phyloP scores from a whole-genome alignment of 2,888 invertebrate species.

The Chrysolina americana region DNA sequence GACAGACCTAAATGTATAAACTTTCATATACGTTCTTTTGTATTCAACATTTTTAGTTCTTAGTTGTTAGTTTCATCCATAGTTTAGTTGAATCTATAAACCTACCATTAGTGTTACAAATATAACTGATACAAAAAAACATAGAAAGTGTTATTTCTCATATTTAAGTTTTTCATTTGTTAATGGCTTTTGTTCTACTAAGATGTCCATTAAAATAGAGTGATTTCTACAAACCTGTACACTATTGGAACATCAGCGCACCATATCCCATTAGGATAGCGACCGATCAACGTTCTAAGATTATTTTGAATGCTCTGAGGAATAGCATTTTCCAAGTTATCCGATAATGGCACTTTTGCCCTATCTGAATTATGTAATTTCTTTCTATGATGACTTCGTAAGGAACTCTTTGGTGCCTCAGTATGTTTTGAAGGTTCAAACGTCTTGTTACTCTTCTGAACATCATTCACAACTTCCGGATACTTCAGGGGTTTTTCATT shows the following conservation, averaged over 20 bases:
- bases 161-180: no score
- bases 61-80: no score
- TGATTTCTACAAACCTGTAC: conserved; percentile 66
- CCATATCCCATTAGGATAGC: conserved; percentile 70
- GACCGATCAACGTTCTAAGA: conserved; percentile 63
- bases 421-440: not conserved
- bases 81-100: no score
- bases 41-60: no score
- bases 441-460: not conserved
- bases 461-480: not conserved
- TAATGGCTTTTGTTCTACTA: not conserved
- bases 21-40: no score
- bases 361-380: not conserved
- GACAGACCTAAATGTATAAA: no score
- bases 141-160: no score
- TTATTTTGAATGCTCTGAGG: conserved; percentile 60
- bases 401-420: not conserved
- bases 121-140: no score
- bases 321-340: conserved; percentile 50
- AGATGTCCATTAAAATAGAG: not conserved
- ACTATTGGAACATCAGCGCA: conserved; percentile 67
- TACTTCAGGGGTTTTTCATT: not conserved
- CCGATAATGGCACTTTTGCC: not conserved
- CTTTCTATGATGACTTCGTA: not conserved
- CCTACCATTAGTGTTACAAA: no score